Evolutionary conservation across 2,797 vertebrate genomes (phyloP).

Genomic region (Pristis pectinata): DNA sequence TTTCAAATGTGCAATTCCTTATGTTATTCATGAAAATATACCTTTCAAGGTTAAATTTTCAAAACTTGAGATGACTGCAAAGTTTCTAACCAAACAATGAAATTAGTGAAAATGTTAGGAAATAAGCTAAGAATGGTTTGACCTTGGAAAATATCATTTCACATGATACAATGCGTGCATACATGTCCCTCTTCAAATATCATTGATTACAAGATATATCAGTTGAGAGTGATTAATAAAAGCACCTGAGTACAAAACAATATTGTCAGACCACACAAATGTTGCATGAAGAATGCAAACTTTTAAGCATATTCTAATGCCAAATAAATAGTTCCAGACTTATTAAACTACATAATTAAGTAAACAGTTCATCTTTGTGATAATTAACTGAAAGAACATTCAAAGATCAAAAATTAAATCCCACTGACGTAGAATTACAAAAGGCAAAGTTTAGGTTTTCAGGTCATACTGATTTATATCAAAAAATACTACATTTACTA

Average conservation of each 20-base stretch:
- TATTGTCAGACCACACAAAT: neutral
- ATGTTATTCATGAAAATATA: neutral
- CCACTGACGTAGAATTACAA: neutral
- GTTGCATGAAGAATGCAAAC: neutral
- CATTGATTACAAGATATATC: neutral
- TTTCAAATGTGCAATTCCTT: neutral
- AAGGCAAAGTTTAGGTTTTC: neutral
- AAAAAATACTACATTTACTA: neutral
- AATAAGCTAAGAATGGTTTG: neutral
- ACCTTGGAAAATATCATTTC: neutral
- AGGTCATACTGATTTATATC: neutral
- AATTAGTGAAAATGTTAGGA: neutral
- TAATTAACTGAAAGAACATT: neutral
- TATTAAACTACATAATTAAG: neutral
- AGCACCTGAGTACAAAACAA: neutral
- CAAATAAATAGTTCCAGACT: neutral
- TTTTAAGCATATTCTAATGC: neutral
- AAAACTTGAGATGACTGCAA: neutral
- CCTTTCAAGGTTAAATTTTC: neutral
- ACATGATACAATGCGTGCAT: neutral
- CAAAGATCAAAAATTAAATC: neutral
- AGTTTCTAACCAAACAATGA: neutral
- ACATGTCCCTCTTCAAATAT: neutral
- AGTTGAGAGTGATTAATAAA: neutral
- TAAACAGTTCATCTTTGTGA: neutral